These are phyloP conservation scores for Pachydiplax longipennis DNA, from an alignment of 2,888 invertebrate genomes.

Conservation along the genomic window DNA sequence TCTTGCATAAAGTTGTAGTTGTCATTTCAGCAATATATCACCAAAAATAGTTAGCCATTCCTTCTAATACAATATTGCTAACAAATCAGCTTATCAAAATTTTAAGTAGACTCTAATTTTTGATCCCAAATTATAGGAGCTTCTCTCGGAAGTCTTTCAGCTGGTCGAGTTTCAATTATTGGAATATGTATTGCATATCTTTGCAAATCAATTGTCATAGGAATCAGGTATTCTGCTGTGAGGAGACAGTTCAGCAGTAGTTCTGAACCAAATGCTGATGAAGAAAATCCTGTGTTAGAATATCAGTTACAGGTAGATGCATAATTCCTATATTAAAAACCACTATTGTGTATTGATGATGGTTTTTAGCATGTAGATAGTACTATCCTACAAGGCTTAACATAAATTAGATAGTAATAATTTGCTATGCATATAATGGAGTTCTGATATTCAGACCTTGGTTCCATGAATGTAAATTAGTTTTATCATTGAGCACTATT, in stretches of 20 bases:
- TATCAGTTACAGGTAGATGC: constrained; percentile 61
- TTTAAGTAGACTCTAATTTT: not conserved
- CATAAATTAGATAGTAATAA: not conserved
- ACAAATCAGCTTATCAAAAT: too few relatives aligned
- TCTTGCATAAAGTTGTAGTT: too few relatives aligned
- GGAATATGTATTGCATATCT: constrained; percentile 66
- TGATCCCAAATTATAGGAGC: constrained; percentile 62
- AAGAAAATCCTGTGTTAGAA: constrained; percentile 64
- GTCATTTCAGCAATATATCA: too few relatives aligned
- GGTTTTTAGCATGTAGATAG: too few relatives aligned
- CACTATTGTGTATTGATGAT: too few relatives aligned
- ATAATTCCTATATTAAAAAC: not conserved
- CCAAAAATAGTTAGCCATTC: too few relatives aligned
- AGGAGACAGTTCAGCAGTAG: constrained; percentile 61
- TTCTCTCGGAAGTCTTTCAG: constrained; percentile 85
- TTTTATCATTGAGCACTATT: too few relatives aligned
- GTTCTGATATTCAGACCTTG: too few relatives aligned
- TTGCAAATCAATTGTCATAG: constrained; percentile 76
- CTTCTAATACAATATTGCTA: too few relatives aligned
- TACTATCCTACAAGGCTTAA: not conserved
- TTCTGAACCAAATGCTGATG: constrained; percentile 47
- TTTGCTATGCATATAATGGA: too few relatives aligned
- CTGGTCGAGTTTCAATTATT: constrained; percentile 80
- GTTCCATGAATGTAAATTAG: too few relatives aligned
- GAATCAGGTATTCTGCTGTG: constrained; percentile 70